Percentiles rank a stretch among this genome's conserved stretches.
These are phyloP conservation scores for Nymphicus hollandicus DNA, from an alignment of 2,113 vertebrate species.

Conservation along the genomic window DNA sequence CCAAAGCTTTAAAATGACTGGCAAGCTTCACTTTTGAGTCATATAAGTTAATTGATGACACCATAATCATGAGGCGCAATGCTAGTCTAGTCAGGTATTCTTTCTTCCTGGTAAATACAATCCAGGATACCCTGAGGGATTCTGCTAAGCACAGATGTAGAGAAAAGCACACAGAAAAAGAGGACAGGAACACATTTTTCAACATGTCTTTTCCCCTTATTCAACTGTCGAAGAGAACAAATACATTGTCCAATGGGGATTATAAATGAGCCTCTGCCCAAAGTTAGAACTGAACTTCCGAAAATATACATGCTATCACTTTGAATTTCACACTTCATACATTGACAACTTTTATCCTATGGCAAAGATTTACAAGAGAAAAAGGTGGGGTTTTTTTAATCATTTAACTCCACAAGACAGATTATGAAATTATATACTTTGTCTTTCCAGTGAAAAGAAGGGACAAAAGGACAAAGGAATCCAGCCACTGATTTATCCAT, in stretches of 20 bases:
- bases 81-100: slow-evolving; percentile 65
- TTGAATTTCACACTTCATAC: neutral
- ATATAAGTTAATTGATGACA: slow-evolving; percentile 56
- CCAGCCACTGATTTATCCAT: neutral
- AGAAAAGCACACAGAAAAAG: slow-evolving; percentile 54
- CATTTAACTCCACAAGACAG: neutral
- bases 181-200: slow-evolving; percentile 71
- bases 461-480: neutral
- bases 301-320: slow-evolving; percentile 7
- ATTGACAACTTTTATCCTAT: neutral
- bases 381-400: neutral
- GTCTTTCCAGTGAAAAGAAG: neutral
- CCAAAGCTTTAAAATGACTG: slow-evolving; percentile 55
- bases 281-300: slow-evolving; percentile 32
- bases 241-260: slow-evolving; percentile 49
- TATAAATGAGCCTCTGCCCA: slow-evolving; percentile 62
- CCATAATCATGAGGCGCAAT: slow-evolving; percentile 37
- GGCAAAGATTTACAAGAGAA: neutral
- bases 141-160: slow-evolving; percentile 62
- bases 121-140: slow-evolving; percentile 59
- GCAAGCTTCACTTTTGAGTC: slow-evolving; percentile 59
- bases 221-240: slow-evolving; percentile 69
- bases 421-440: neutral
- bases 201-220: slow-evolving; percentile 68
- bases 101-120: slow-evolving; percentile 62